A percentile compares a stretch with the other conserved stretches of the same genome.
Conservation (phyloP, 2,888 invertebrate genomes). For the Lepidocyrtoides sp. region DNA sequence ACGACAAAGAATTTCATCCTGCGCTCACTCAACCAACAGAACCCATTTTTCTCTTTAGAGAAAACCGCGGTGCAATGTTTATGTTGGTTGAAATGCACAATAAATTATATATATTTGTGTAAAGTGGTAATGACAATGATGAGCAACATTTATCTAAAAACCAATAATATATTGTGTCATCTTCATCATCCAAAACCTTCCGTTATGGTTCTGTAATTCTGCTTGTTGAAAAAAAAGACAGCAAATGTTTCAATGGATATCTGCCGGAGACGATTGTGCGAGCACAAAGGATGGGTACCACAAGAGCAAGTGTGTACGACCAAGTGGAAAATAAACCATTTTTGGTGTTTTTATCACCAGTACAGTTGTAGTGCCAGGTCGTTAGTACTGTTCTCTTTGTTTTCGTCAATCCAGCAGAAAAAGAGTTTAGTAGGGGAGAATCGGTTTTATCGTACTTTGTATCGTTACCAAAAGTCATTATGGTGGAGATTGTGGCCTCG, state of each 20-base stretch:
- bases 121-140: conserved; percentile 35
- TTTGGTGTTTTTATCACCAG: background rate
- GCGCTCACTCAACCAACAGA: too few species aligned
- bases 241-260: conserved; percentile 77
- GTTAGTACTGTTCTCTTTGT: background rate
- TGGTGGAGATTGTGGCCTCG: conserved; percentile 83
- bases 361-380: conserved; percentile 19
- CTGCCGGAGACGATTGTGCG: conserved; percentile 35
- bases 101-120: background rate
- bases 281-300: conserved; percentile 70
- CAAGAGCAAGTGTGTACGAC: conserved; percentile 13
- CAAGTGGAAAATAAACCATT: conserved; percentile 57
- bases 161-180: conserved; percentile 20
- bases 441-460: background rate
- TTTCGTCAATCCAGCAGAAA: conserved; percentile 10
- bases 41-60: background rate
- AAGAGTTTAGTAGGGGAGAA: background rate
- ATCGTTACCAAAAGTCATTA: conserved; percentile 54
- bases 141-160: conserved; percentile 18
- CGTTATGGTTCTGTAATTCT: conserved; percentile 54
- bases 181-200: conserved; percentile 20
- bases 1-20: conserved; percentile 44
- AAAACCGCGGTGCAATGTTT: background rate
- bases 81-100: background rate
- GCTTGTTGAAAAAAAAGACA: conserved; percentile 20